Evolutionary conservation across 2,888 invertebrate species (phyloP), one percentile per base, ranked within the genome.

Genomic region (Phlogophora meticulosa): DNA sequence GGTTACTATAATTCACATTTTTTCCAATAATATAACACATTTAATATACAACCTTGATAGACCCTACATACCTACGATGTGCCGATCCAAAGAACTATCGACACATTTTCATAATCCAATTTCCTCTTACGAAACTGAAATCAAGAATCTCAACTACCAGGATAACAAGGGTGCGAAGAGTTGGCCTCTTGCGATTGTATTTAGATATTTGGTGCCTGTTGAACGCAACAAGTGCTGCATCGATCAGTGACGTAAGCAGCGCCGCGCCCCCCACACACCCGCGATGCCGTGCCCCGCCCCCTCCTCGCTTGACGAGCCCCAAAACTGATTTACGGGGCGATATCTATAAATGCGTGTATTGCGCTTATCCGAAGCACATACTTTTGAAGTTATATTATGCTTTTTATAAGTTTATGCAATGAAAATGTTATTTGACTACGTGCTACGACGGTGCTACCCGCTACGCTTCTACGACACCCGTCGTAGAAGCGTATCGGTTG

Each of bases 141-240:
- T 48, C 49, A 45, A 36, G 69, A 75, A 78, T 72, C 49, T 48
- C 42, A 61, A 56, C 43, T 81, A 85, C 84, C 77, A 84, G 83
- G 85, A 53, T 36, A 78, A 48, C 72, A 22, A 78, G 71, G 67
- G 55, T 46, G 67, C 55, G 32, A 84, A 68, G 83, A 84, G 82
- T 78, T 80, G 55, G 79, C 77, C 73, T 79, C 67, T 74, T 82
- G 72, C 76, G 82, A 82, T 82, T 78, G 76, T 80, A 83, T 85
- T 84, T 83, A 80, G 73, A 85, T 83, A 87, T 88, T 89, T 84
- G 86, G 88, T 80, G 92, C 94, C 93, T 94, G 94, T 94, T 93
- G 93, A 92, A 82, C 91, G 89, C 94, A 94, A 94, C 94, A 94
- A 94, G 94, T 94, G 89, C 93, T 91, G 92, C 94, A 94, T 94